Conservation (phyloP, 2,113 vertebrate species). For the Pseudopodoces humilis region DNA sequence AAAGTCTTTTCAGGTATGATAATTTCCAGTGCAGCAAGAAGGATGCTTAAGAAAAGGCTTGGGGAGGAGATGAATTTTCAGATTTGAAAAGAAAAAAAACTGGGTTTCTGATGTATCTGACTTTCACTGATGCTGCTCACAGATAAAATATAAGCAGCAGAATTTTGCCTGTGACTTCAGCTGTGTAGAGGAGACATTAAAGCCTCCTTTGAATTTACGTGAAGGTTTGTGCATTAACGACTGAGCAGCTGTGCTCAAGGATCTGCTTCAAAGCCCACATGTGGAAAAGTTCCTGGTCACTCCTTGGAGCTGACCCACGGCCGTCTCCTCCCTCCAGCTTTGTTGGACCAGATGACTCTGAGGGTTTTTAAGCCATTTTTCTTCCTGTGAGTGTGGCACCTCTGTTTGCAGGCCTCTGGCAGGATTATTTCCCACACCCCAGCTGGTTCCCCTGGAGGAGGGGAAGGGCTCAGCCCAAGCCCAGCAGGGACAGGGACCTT, state of each 20-base stretch:
- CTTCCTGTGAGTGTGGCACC: not conserved
- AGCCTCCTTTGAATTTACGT: not conserved
- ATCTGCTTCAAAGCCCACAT: not conserved
- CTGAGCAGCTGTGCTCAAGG: not conserved
- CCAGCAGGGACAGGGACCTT: not conserved
- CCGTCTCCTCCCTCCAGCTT: not conserved
- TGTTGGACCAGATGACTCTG: not conserved
- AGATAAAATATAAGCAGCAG: not conserved
- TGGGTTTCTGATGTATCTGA: not conserved
- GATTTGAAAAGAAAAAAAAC: not conserved
- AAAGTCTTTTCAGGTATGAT: not conserved
- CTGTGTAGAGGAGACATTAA: fast-evolving
- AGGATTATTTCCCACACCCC: not conserved
- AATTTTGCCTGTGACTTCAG: not conserved
- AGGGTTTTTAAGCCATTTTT: not conserved
- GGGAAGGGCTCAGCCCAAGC: not conserved
- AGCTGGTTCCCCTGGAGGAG: not conserved
- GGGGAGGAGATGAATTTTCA: not conserved
- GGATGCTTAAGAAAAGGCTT: not conserved
- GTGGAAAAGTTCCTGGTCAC: not conserved
- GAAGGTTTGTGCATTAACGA: not conserved
- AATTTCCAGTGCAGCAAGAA: not conserved
- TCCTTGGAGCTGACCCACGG: not conserved
- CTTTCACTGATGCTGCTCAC: not conserved
- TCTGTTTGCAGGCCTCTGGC: not conserved